phyloP scores from a whole-genome alignment of 2,797 vertebrate genomes.

The Acridotheres tristis region DNA sequence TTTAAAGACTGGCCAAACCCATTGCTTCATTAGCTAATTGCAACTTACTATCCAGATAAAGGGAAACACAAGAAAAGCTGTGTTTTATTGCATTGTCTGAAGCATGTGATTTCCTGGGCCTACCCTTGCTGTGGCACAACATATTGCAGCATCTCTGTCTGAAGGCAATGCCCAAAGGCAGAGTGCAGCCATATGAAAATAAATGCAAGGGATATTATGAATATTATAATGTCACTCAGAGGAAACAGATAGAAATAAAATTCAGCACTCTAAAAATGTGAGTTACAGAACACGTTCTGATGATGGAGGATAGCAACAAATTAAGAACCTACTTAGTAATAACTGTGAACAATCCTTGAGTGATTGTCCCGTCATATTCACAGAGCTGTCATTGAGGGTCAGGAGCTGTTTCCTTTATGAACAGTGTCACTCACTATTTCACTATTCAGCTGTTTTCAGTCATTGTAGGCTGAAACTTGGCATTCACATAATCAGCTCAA shows the following conservation, averaged over 20 bases:
- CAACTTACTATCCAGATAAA: neutral
- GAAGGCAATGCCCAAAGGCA: constrained; percentile 3
- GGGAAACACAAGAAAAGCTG: neutral
- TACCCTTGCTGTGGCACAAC: neutral
- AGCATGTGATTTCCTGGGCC: neutral
- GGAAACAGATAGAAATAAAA: neutral
- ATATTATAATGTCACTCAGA: neutral
- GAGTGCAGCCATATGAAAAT: neutral
- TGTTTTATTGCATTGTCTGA: neutral
- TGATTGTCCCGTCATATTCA: constrained; percentile 7
- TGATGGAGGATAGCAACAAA: neutral
- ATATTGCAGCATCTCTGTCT: neutral
- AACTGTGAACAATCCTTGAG: neutral
- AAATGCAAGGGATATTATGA: neutral
- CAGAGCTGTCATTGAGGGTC: constrained; percentile 10
- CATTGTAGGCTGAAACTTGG: constrained; percentile 33
- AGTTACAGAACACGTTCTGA: neutral
- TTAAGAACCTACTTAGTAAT: neutral
- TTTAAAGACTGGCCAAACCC: neutral
- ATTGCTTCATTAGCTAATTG: neutral
- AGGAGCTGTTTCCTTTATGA: constrained; percentile 22
- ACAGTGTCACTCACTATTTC: constrained; percentile 42
- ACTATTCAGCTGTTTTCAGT: constrained; percentile 53
- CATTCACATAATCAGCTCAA: constrained; percentile 34
- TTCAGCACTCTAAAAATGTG: neutral